Evolutionary conservation across 2,888 invertebrate species (phyloP).

Genomic region (Laspeyria flexula): DNA sequence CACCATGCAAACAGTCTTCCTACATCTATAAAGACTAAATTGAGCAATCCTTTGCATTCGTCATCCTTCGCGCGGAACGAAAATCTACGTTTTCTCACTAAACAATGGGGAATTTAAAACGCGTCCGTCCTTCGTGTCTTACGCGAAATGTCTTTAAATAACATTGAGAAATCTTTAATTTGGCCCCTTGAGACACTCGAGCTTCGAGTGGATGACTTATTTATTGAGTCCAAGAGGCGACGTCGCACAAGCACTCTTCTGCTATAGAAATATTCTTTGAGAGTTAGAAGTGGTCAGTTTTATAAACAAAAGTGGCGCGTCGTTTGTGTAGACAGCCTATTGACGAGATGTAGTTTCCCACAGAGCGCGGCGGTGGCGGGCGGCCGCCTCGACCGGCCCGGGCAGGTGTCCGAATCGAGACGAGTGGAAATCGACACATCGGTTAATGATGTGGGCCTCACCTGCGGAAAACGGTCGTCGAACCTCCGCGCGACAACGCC

Average conservation of each 20-base stretch:
- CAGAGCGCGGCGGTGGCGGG: constrained; percentile 58
- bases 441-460: constrained; percentile 60
- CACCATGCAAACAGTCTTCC: constrained; percentile 50
- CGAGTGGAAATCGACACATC: constrained; percentile 63
- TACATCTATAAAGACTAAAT: constrained; percentile 55
- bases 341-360: constrained; percentile 78
- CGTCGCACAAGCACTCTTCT: constrained; percentile 58
- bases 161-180: constrained; percentile 51
- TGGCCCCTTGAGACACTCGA: constrained; percentile 41
- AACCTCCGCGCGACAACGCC: constrained; percentile 50
- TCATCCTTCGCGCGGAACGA: constrained; percentile 58
- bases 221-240: constrained; percentile 67
- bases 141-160: constrained; percentile 56
- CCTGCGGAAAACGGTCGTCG: constrained; percentile 62
- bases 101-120: constrained; percentile 64
- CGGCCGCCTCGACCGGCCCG: constrained; percentile 54
- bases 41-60: constrained; percentile 61
- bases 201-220: constrained; percentile 58
- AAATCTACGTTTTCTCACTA: constrained; percentile 59
- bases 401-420: constrained; percentile 71
- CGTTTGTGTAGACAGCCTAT: constrained; percentile 72
- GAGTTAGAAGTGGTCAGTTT: constrained; percentile 82
- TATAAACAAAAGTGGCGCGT: constrained; percentile 78
- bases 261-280: constrained; percentile 64
- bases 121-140: constrained; percentile 39